Percentiles rank a stretch among this genome's conserved stretches.
phyloP scores from a whole-genome alignment of 2,888 invertebrate genomes.

The Marasmarcha lunaedactyla region DNA sequence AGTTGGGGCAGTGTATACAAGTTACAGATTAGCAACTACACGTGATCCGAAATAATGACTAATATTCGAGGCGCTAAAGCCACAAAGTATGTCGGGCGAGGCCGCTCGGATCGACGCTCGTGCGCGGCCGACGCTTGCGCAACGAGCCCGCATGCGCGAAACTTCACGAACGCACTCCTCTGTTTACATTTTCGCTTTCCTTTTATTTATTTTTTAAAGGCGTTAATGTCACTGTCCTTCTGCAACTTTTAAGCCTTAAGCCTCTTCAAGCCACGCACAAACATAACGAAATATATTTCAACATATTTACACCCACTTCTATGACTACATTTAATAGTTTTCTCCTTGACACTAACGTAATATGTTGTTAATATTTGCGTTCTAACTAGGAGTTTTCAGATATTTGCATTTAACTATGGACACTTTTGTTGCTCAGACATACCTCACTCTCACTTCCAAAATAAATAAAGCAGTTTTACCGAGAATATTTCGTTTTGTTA shows the following conservation, averaged over 20 bases:
- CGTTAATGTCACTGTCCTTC: constrained; percentile 41
- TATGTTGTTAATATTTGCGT: too few relatives aligned
- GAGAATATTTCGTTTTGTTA: too few relatives aligned
- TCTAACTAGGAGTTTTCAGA: constrained; percentile 7
- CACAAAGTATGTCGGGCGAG: constrained; percentile 58
- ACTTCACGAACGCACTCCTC: background rate
- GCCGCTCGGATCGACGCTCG: constrained; percentile 47
- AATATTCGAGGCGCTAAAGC: too few relatives aligned
- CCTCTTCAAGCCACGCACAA: constrained; percentile 6
- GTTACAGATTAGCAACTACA: too few relatives aligned
- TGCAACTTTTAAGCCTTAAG: constrained; percentile 12
- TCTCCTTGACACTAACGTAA: constrained; percentile 11
- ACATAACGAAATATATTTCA: constrained; percentile 8
- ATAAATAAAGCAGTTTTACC: too few relatives aligned
- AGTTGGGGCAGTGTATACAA: too few relatives aligned
- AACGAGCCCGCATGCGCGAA: constrained; percentile 20
- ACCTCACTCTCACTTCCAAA: too few relatives aligned
- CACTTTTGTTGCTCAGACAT: too few relatives aligned
- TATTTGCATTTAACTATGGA: constrained; percentile 6
- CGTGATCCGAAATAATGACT: too few relatives aligned
- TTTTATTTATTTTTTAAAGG: constrained; percentile 40
- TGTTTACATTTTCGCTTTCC: constrained; percentile 19
- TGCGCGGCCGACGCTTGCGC: constrained; percentile 36
- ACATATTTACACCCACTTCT: constrained; percentile 4
- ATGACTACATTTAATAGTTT: constrained; percentile 6